phyloP scores from a whole-genome alignment of 2,797 vertebrate genomes.

The Sarcoramphus papa region DNA sequence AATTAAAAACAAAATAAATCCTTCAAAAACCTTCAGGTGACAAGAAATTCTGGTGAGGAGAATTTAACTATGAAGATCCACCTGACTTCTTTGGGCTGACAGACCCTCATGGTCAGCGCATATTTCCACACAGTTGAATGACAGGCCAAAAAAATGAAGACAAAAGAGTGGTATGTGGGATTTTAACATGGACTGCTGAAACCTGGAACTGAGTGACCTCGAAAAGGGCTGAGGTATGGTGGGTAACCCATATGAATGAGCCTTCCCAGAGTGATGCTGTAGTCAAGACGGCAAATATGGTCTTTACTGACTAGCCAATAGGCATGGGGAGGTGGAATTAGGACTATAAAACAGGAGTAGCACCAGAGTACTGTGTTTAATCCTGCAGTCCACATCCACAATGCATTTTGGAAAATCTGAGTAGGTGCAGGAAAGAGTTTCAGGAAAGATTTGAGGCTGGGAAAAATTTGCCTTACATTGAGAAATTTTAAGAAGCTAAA shows the following conservation, averaged over 20 bases:
- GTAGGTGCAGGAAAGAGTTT: background rate
- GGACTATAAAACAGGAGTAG: background rate
- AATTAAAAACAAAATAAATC: background rate
- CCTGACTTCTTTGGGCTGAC: background rate
- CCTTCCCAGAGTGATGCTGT: background rate
- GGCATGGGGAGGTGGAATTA: background rate
- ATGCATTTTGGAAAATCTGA: background rate
- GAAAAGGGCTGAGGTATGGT: background rate
- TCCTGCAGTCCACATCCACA: background rate
- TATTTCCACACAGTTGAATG: background rate
- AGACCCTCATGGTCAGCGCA: accelerated
- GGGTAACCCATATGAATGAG: background rate
- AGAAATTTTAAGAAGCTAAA: background rate
- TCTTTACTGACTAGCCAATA: background rate
- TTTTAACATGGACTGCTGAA: background rate
- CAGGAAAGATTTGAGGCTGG: background rate
- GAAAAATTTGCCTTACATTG: background rate
- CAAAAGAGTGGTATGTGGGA: background rate
- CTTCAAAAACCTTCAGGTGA: background rate
- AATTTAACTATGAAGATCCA: background rate
- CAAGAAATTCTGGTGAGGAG: background rate
- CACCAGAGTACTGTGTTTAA: background rate
- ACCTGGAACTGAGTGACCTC: background rate
- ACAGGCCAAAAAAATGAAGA: background rate
- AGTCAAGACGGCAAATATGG: background rate